phyloP scores from a whole-genome alignment of 2,797 vertebrate genomes.

The Danio aesculapii region DNA sequence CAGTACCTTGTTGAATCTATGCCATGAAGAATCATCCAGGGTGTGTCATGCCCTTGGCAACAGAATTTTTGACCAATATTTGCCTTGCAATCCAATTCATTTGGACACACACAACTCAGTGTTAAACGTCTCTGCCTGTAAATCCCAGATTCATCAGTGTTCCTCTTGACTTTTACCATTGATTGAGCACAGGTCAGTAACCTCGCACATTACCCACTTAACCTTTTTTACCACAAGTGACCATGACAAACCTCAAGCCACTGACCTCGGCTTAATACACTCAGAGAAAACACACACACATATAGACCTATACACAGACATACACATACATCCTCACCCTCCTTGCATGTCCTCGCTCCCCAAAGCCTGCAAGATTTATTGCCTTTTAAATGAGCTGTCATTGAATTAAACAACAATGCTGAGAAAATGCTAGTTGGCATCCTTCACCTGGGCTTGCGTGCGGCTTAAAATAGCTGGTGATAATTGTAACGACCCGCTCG shows the following conservation, averaged over 20 bases:
- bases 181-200: slow-evolving; percentile 64
- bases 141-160: slow-evolving; percentile 70
- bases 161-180: slow-evolving; percentile 77
- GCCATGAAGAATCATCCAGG: too few relatives aligned
- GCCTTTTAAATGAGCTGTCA: slow-evolving; percentile 58
- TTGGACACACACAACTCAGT: background rate
- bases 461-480: slow-evolving; percentile 82
- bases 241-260: slow-evolving; percentile 42
- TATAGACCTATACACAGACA: slow-evolving; percentile 30
- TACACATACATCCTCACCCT: slow-evolving; percentile 30
- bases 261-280: slow-evolving; percentile 4
- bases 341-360: slow-evolving; percentile 36
- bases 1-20: too few relatives aligned
- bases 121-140: slow-evolving; percentile 60
- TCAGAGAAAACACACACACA: slow-evolving; percentile 14
- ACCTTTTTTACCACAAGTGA: slow-evolving; percentile 37
- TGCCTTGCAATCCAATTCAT: background rate
- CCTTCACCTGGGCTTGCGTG: slow-evolving; percentile 56
- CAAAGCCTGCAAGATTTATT: slow-evolving; percentile 55
- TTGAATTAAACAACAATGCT: slow-evolving; percentile 60
- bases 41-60: too few relatives aligned
- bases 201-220: slow-evolving; percentile 52
- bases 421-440: slow-evolving; percentile 54
- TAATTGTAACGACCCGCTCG: slow-evolving; percentile 84
- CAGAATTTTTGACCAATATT: too few relatives aligned